These are phyloP conservation scores for Ophion ellenae DNA, from an alignment of 2,888 invertebrate genomes.

Conservation along the genomic window DNA sequence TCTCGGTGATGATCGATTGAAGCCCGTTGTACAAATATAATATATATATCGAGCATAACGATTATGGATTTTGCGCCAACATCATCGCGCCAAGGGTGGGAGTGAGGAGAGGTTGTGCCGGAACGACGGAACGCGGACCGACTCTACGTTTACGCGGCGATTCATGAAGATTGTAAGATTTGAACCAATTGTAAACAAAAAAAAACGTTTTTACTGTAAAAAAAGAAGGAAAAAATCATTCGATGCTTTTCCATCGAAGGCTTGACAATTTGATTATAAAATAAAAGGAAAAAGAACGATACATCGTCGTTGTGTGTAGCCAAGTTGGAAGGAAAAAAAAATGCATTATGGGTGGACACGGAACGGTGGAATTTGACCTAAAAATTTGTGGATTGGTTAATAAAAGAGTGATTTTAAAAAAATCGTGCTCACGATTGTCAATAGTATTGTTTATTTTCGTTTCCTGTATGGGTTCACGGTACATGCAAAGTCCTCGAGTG, in stretches of 20 bases:
- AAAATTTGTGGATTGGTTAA: slow-evolving; percentile 70
- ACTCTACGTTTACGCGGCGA: slow-evolving; percentile 69
- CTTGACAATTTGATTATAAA: slow-evolving; percentile 34
- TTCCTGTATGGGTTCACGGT: slow-evolving; percentile 47
- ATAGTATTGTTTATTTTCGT: slow-evolving; percentile 67
- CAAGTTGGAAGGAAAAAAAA: slow-evolving; percentile 59
- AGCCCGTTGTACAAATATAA: slow-evolving; percentile 56
- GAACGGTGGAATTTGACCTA: slow-evolving; percentile 76
- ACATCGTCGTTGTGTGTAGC: slow-evolving; percentile 37
- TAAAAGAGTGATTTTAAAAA: slow-evolving; percentile 43
- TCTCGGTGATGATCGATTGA: slow-evolving; percentile 42
- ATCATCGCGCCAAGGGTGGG: slow-evolving; percentile 75
- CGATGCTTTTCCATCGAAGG: slow-evolving; percentile 49
- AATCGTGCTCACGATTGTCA: slow-evolving; percentile 66
- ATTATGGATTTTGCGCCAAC: slow-evolving; percentile 77
- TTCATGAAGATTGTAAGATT: slow-evolving; percentile 69
- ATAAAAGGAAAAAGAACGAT: slow-evolving; percentile 18
- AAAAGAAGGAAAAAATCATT: slow-evolving; percentile 3
- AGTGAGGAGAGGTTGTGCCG: slow-evolving; percentile 52
- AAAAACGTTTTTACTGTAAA: slow-evolving; percentile 31
- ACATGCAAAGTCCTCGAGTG: slow-evolving; percentile 11
- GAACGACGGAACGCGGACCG: slow-evolving; percentile 62
- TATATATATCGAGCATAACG: slow-evolving; percentile 51
- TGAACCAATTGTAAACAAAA: slow-evolving; percentile 52
- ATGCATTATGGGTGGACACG: slow-evolving; percentile 78